phyloP scores from a whole-genome alignment of 2,113 vertebrate genomes.

The human region GRCh38 chr9:76970001-76970500 shows the following conservation, averaged over 20 bases:
- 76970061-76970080: background rate
- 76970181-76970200: background rate
- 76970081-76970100: background rate
- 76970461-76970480: conserved; percentile 94
- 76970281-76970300: background rate
- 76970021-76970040: background rate
- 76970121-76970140: background rate
- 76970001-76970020: background rate
- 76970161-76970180: background rate
- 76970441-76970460: conserved; percentile 97
- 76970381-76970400: conserved; percentile 96
- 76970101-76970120: background rate
- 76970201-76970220: background rate
- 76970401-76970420: conserved; percentile 97
- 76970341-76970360: conserved; percentile 91
- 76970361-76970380: conserved; percentile 92
- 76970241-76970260: background rate
- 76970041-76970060: background rate
- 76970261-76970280: background rate
- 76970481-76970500: conserved; percentile 97
- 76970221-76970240: background rate
- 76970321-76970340: conserved; percentile 96
- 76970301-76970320: conserved; percentile 80
- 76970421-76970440: conserved; percentile 96
- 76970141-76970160: conserved; percentile 9